Base-by-base conservation (phyloP, 2,797 vertebrate species). In the Coluber constrictor region DNA sequence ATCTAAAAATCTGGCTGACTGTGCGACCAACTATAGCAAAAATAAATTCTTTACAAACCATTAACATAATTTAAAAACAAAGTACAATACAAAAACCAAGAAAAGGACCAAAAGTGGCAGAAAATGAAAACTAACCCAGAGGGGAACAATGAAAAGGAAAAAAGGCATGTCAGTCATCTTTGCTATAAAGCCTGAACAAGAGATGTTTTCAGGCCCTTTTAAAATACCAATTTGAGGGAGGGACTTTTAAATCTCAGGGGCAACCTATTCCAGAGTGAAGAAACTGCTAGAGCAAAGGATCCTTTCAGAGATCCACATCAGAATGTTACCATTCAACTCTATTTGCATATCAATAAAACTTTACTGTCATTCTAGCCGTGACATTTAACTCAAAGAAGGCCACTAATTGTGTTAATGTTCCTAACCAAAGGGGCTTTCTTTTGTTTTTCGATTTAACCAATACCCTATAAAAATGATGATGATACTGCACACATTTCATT, bases 371-470 rank as follows among this genome's bases (percentile, higher is more conserved):
- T 91, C 87, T 43, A 63, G 66, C 70, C 47, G 86, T 89, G 66
- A 91, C 87, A 93, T 93, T 93, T 86, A 70, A 91, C 51, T 86
- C 57, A 55, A 16, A 91, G n/a, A 91, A 89, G 90, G 51, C 59
- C 86, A 89, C 56, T 89, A 91, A 91, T 91, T 93, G 59, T 91
- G 70, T 86, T 86, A 56, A 59, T 83, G 74, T 63, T 86, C 59
- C 88, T 91, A 89, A 91, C 57, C 47, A 91, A 47, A 93, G 70
- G 57, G n/a, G 16, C 5, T 55, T 54, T 11, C 23, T 93, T 91
- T 93, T 89, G 57, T 93, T 89, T 91, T 66, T 54, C 43, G 16
- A 93, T 93, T 87, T 93, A 93, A 90, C 89, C 61, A 90, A 27
- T 7, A 13, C 18, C 54, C 70, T 74, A 93, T 13, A 89, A 74